phyloP scores from a whole-genome alignment of 2,113 vertebrate genomes.

The Sylvilagus bachmani region DNA sequence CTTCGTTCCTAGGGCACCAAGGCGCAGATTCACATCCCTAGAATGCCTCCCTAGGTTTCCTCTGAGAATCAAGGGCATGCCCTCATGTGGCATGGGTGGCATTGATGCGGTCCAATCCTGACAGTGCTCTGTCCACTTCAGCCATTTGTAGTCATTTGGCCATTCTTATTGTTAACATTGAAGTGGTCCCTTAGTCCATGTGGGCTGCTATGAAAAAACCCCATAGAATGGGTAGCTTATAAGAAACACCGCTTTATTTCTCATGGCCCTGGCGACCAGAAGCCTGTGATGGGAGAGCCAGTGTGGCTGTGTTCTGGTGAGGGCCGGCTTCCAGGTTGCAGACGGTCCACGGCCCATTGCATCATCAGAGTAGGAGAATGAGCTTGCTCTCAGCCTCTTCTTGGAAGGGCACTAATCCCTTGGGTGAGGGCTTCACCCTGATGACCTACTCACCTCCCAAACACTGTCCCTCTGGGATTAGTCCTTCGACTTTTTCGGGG shows the following conservation, averaged over 20 bases:
- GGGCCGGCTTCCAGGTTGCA: not conserved
- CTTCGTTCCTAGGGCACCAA: not conserved
- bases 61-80: accelerated
- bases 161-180: not conserved
- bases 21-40: not conserved
- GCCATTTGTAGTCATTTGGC: not conserved
- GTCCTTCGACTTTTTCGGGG: not conserved
- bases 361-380: not conserved
- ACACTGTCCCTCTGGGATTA: not conserved
- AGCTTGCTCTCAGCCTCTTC: not conserved
- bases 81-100: not conserved
- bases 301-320: not conserved
- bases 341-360: not conserved
- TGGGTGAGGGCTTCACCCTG: not conserved
- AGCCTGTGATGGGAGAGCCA: not conserved
- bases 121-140: accelerated
- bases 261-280: not conserved
- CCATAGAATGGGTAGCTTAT: not conserved
- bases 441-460: not conserved
- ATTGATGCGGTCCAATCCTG: accelerated
- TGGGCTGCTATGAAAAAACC: not conserved
- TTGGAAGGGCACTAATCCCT: not conserved
- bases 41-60: not conserved
- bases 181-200: no score
- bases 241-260: not conserved